Percentiles rank a stretch among this genome's conserved stretches.
Evolutionary conservation across 2,888 invertebrate genomes (phyloP).

Genomic region (Parnassius orleans): DNA sequence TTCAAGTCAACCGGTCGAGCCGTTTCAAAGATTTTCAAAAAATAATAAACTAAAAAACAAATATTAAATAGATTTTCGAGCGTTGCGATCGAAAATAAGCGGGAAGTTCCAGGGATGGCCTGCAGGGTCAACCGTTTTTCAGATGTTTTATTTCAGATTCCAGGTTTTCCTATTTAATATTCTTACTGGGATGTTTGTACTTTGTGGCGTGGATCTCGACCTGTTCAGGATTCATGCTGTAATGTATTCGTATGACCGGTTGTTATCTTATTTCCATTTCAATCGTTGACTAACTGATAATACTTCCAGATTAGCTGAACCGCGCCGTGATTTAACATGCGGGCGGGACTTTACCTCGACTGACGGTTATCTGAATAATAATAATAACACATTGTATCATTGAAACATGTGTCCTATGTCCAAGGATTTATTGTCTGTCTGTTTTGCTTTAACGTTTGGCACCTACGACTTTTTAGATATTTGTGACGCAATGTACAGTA

Average conservation of each 20-base stretch:
- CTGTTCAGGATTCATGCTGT: too few relatives aligned
- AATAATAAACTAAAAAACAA: too few relatives aligned
- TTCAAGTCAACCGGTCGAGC: too few relatives aligned
- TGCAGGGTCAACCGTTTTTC: too few relatives aligned
- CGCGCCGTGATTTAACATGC: slow-evolving; percentile 3
- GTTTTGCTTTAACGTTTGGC: neutral
- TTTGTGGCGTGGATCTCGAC: too few relatives aligned
- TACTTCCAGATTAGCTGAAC: slow-evolving; percentile 16
- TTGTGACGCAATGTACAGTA: neutral
- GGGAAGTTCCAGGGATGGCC: too few relatives aligned
- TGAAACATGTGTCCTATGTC: slow-evolving; percentile 9
- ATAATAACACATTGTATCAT: neutral
- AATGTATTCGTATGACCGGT: neutral
- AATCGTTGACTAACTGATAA: slow-evolving; percentile 7
- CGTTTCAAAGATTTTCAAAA: too few relatives aligned
- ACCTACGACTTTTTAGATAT: neutral
- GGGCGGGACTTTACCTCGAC: slow-evolving; percentile 20
- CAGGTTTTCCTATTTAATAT: too few relatives aligned
- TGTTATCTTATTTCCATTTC: slow-evolving; percentile 12
- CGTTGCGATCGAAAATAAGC: too few relatives aligned
- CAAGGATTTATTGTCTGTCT: neutral
- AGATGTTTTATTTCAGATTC: too few relatives aligned
- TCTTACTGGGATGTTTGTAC: too few relatives aligned
- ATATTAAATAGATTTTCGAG: too few relatives aligned
- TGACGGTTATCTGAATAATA: neutral